Evolutionary conservation across 2,888 invertebrate species (phyloP), one percentile per base, ranked within the genome.

Genomic region (Pristionchus exspectatus): DNA sequence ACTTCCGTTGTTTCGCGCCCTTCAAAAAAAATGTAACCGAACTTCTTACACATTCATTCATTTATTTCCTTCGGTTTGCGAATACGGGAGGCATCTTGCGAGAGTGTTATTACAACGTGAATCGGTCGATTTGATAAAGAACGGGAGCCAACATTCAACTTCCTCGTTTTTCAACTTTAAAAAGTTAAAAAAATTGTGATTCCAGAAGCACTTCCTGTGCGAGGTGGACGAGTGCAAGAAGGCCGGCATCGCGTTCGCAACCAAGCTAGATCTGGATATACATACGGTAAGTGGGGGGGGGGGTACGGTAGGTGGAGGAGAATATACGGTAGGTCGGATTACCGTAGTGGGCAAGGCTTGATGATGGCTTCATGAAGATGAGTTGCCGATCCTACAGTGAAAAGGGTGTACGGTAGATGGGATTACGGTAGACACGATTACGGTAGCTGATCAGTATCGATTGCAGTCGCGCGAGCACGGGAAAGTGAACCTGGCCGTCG

Each of bases 231-330:
- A 94, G 30, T 94, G 94, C 90, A 89, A 91, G 16, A 72, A 90
- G 16, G 90, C 93, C 90, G 94, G 94, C 30, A 94, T 94, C 44
- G 94, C 93, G 10, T 94, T 94, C 90, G 89, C 92, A 0, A 92
- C 88, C 30, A 91, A 93, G 54, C 90, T 94, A 21, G 94, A 94
- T 77, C 90, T 94, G 30, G 91, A 93, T 85, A 90, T 94, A 59
- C 94, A 94, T 72, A 33, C 72, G 27, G 33, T 18, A 69, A 21
- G 18, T 18, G 59, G 59, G 59, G 21, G 14, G 59, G 59, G 21
- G 14, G 59, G 59, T 72, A 33, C 72, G 27, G 33, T 18, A 69
- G 9, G 18, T 18, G 59, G 59, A 7, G 21, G 14, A 7, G 59
- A n/a, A n/a, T 16, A 21, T 69, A 27, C 24, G n/a, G 30, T 27